phyloP scores from a whole-genome alignment of 2,888 invertebrate genomes.

The Clitarchus hookeri region DNA sequence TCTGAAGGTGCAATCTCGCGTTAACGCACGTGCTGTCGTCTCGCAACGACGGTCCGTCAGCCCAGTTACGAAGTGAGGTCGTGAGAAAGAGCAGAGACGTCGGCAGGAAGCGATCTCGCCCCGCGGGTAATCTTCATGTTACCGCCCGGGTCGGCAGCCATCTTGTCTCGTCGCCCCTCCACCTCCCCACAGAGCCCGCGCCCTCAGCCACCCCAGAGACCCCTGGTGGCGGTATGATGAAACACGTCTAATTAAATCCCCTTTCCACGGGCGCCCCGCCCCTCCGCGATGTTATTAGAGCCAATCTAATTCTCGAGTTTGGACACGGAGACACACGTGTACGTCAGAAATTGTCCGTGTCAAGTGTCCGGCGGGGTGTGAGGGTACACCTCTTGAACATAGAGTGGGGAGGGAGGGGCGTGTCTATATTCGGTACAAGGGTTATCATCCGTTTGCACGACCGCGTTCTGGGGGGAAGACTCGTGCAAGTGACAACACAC shows the following conservation, averaged over 20 bases:
- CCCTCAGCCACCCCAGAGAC: neutral
- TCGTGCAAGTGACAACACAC: neutral
- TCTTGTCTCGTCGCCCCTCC: neutral
- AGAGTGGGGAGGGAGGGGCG: neutral
- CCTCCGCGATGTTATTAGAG: neutral
- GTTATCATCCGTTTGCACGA: neutral
- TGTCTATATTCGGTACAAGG: neutral
- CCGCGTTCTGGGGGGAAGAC: neutral
- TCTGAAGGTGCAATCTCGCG: neutral
- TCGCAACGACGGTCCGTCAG: neutral
- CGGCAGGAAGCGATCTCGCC: neutral
- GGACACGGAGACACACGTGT: slow-evolving; percentile 9
- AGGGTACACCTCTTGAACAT: neutral
- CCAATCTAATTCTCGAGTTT: slow-evolving; percentile 14
- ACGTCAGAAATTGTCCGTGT: slow-evolving; percentile 14
- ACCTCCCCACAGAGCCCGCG: no score
- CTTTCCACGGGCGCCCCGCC: neutral
- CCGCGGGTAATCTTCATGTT: neutral
- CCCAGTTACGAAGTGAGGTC: no score
- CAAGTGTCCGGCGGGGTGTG: neutral
- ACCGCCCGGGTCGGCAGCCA: neutral
- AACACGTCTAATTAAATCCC: slow-evolving; percentile 14
- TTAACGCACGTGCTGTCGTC: neutral
- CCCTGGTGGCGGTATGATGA: neutral
- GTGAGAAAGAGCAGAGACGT: neutral